These are phyloP conservation scores for Typhlichthys eigenmanni DNA, from an alignment of 2,797 vertebrate species.

Conservation along the genomic window DNA sequence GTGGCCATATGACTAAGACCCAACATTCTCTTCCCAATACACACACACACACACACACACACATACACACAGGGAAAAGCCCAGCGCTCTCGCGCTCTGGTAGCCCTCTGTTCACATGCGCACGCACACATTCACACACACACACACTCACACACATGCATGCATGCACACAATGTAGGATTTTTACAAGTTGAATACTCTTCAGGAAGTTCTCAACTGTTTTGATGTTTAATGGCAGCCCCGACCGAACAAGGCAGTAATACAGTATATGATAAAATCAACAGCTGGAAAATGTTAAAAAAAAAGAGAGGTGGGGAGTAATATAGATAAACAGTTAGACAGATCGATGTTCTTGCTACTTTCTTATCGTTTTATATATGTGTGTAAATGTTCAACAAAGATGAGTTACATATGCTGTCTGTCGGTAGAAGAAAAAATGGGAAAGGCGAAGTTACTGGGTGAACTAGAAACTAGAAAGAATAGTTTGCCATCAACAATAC, in stretches of 20 bases:
- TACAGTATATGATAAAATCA: conserved; percentile 58
- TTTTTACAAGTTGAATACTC: conserved; percentile 72
- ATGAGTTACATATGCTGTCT: no score
- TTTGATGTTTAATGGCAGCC: conserved; percentile 72
- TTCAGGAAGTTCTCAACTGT: conserved; percentile 75
- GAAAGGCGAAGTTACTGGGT: no score
- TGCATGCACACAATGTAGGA: conserved; percentile 30
- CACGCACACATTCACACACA: conserved; percentile 6
- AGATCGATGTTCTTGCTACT: background rate
- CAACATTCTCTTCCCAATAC: conserved; percentile 46
- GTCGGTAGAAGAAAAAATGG: no score
- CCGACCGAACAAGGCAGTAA: conserved; percentile 63
- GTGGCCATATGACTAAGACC: conserved; percentile 73
- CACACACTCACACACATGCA: conserved; percentile 1
- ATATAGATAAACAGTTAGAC: conserved; percentile 3
- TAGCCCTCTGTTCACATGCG: conserved; percentile 12
- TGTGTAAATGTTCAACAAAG: no score
- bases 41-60: conserved; percentile 3
- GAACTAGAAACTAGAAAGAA: no score
- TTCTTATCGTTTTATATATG: background rate
- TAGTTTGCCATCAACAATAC: no score
- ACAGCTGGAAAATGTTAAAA: conserved; percentile 42
- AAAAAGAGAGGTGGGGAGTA: conserved; percentile 1
- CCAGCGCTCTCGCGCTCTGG: conserved; percentile 4
- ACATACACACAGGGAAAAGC: background rate